A percentile compares a stretch with the other conserved stretches of the same genome.
Evolutionary conservation across 2,797 vertebrate genomes (phyloP).

Genomic region (Kryptopterus vitreolus): DNA sequence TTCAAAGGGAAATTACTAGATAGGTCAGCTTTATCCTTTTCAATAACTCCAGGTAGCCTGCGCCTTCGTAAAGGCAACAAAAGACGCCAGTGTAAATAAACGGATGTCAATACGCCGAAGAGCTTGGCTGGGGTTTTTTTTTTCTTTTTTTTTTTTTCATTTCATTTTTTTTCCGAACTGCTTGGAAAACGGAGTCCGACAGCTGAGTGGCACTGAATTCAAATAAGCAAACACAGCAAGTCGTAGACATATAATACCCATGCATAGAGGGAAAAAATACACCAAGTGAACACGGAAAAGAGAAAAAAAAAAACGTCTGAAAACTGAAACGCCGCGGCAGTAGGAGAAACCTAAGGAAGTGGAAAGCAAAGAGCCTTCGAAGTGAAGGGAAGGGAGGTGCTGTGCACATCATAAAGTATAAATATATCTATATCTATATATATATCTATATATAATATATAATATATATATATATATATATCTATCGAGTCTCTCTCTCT

Average conservation of each 20-base stretch:
- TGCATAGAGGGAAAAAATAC: slow-evolving; percentile 39
- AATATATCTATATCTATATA: too few species aligned
- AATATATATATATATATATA: too few species aligned
- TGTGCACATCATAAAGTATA: background rate
- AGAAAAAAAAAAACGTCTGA: slow-evolving; percentile 28
- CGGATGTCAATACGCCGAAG: slow-evolving; percentile 23
- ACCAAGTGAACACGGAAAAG: slow-evolving; percentile 27
- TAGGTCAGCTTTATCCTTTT: slow-evolving; percentile 28
- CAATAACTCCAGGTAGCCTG: slow-evolving; percentile 21
- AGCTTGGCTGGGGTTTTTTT: slow-evolving; percentile 23
- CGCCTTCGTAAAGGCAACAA: slow-evolving; percentile 19
- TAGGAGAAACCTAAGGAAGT: too few species aligned
- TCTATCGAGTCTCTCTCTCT: too few species aligned
- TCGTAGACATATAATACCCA: slow-evolving; percentile 28
- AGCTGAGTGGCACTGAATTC: slow-evolving; percentile 38
- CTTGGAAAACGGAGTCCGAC: background rate
- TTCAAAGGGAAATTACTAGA: slow-evolving; percentile 45
- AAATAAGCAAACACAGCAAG: slow-evolving; percentile 33
- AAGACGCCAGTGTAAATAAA: slow-evolving; percentile 30
- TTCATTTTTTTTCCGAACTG: too few species aligned
- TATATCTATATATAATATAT: too few species aligned
- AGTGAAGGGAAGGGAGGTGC: slow-evolving; percentile 2
- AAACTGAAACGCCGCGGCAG: slow-evolving; percentile 40
- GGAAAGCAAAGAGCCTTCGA: background rate
- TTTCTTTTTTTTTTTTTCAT: too few species aligned